These are phyloP conservation scores for Cantharis lateralis DNA, from an alignment of 2,888 invertebrate species.

Conservation along the genomic window DNA sequence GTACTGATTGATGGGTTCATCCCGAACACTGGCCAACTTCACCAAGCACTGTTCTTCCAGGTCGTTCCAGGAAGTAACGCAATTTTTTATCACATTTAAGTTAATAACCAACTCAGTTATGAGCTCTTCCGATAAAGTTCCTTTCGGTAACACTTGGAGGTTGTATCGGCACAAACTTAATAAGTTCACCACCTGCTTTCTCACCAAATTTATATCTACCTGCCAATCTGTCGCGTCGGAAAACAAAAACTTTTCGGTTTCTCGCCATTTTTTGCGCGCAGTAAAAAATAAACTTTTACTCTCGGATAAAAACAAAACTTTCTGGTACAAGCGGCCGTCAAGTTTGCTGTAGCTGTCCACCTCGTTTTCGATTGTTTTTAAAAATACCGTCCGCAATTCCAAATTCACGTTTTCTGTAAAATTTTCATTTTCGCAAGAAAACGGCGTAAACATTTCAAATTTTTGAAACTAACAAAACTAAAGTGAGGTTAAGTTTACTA, in stretches of 20 bases:
- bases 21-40: conserved; percentile 19
- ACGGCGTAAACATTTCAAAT: background rate
- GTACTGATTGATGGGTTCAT: conserved; percentile 31
- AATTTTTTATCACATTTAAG: conserved; percentile 21
- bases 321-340: conserved; percentile 19
- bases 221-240: conserved; percentile 32
- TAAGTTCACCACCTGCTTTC: conserved; percentile 36
- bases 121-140: background rate
- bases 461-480: background rate
- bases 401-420: background rate
- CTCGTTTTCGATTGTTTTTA: background rate
- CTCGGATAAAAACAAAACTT: conserved; percentile 25
- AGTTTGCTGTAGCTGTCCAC: background rate
- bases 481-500: background rate
- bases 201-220: conserved; percentile 31
- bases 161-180: conserved; percentile 19
- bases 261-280: conserved; percentile 42
- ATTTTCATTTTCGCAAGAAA: background rate
- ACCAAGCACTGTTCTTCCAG: conserved; percentile 21
- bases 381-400: background rate
- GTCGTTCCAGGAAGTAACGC: conserved; percentile 27
- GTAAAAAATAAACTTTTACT: conserved; percentile 27
- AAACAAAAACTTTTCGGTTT: conserved; percentile 43
- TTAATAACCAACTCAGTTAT: conserved; percentile 4
- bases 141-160: background rate